Evolutionary conservation across 2,113 vertebrate genomes (phyloP).

Genomic region (Leptobrachium ailaonicum): DNA sequence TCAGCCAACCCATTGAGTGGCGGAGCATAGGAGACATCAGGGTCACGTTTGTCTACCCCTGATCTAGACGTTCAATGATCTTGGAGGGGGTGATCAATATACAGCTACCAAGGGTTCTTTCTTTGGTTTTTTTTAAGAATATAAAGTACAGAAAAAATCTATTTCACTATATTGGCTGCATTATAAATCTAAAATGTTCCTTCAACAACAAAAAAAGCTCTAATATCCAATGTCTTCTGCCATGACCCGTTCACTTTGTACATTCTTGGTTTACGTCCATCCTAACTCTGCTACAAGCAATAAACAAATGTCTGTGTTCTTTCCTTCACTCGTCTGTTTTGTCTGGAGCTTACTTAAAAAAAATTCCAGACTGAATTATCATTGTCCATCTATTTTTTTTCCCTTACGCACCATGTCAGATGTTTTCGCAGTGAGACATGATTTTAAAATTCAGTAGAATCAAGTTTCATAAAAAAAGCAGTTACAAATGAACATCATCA

Average conservation of each 20-base stretch:
- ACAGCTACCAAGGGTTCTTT: no score
- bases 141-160: no score
- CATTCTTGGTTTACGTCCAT: constrained; percentile 51
- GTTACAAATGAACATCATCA: not conserved
- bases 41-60: no score
- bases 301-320: constrained; percentile 60
- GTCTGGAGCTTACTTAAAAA: constrained; percentile 65
- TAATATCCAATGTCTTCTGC: not conserved
- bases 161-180: no score
- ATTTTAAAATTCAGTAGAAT: constrained; percentile 57
- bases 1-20: no score
- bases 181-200: no score
- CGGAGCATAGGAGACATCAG: no score
- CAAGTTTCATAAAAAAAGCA: not conserved
- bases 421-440: constrained; percentile 63
- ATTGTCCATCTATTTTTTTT: constrained; percentile 50
- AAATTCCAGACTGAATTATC: constrained; percentile 69
- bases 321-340: constrained; percentile 56
- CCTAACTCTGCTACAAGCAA: constrained; percentile 58
- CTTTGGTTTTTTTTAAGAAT: no score
- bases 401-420: constrained; percentile 61
- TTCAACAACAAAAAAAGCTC: not conserved
- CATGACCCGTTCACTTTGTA: not conserved
- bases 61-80: no score
- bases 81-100: no score